Percentiles rank a stretch among this genome's conserved stretches.
phyloP scores from a whole-genome alignment of 2,888 invertebrate genomes.

The Phyllotreta cruciferae region DNA sequence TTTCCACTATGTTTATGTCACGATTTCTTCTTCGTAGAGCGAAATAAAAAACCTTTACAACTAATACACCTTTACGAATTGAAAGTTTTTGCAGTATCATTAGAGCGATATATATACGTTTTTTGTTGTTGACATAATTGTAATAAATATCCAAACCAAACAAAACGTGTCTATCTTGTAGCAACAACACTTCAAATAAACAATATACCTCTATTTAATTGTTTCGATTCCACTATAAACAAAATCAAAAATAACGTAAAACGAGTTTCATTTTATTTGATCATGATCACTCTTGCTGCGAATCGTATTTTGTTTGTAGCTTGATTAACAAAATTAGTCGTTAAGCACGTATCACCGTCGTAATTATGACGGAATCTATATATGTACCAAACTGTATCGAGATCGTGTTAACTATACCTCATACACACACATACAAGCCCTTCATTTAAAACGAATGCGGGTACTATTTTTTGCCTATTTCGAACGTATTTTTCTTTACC shows the following conservation, averaged over 20 bases:
- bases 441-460: constrained; percentile 15
- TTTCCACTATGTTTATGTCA: constrained; percentile 25
- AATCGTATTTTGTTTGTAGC: constrained; percentile 32
- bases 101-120: too few species aligned
- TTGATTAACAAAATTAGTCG: constrained; percentile 34
- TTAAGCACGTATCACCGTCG: constrained; percentile 33
- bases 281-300: constrained; percentile 27
- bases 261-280: constrained; percentile 19
- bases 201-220: background rate
- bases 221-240: constrained; percentile 7
- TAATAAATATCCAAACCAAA: too few species aligned
- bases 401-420: constrained; percentile 18
- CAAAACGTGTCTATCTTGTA: too few species aligned
- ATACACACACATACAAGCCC: constrained; percentile 11
- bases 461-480: constrained; percentile 2
- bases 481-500: too few species aligned
- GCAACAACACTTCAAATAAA: too few species aligned
- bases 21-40: constrained; percentile 18
- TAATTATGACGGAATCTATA: constrained; percentile 29
- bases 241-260: constrained; percentile 31
- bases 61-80: constrained; percentile 9
- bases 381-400: background rate
- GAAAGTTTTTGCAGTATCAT: background rate
- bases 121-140: too few species aligned
- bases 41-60: constrained; percentile 9